Evolutionary conservation across 2,888 invertebrate genomes (phyloP), one percentile per base, ranked within the genome.

Genomic region (Steinernema hermaphroditum): DNA sequence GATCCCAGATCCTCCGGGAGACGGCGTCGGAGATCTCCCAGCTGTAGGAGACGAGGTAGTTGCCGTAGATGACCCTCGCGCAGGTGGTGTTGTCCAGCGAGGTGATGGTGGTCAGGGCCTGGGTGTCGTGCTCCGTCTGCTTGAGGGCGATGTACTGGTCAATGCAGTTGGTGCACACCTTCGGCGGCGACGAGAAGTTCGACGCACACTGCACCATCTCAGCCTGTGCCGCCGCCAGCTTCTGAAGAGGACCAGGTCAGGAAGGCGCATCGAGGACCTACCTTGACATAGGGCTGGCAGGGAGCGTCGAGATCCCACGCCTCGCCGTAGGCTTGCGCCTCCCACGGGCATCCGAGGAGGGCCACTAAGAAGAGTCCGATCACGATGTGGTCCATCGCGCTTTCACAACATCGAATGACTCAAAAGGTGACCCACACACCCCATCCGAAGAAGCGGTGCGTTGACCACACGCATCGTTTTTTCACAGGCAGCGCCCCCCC

Each of bases 111-210:
- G 29, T 71, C 80, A 84, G 54, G 71, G 83, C 76, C 50, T 80
- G 79, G 19, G 81, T 83, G 29, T 77, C 78, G 70, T 83, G 84
- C 50, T 85, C 84, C n/a, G 74, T 74, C 24, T 83, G 78, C 69
- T 81, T 84, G 74, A 83, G 83, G 9, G 76, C 49, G 2, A 83
- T 82, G 74, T 85, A 85, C 41, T 83, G 70, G 1, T 78, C 77
- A 50, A 81, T 77, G 73, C 85, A 85, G 68, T 85, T 83, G 24
- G 83, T 85, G 78, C 85, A 85, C 14, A 85, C 85, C 74, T 81
- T 83, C 6, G 85, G 85, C 4, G 85, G 85, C 68, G 82, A 82
- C 12, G 85, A 83, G 77, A 75, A 83, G 73, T 82, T 83, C 24
- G 81, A 78, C 8, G 85, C 82, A 68, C 85, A 85, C 24, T 79